Evolutionary conservation across 1,140 invertebrate species (phyloP).

Genomic region (Sesamia nonagrioides): DNA sequence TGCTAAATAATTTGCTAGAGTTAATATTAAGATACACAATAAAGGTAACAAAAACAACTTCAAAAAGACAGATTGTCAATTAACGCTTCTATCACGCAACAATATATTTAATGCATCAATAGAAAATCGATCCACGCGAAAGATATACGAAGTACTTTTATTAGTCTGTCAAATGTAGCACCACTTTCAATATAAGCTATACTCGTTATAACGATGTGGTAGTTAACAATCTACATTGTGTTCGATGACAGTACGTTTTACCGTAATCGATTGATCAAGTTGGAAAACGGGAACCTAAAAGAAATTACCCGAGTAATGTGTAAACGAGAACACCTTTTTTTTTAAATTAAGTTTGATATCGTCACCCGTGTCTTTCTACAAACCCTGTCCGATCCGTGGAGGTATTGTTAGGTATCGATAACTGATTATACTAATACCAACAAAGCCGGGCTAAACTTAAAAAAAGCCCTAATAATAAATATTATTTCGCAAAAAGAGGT

Average conservation of each 20-base stretch:
- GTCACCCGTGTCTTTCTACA: neutral
- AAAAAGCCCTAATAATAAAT: too few relatives aligned
- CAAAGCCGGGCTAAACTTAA: too few relatives aligned
- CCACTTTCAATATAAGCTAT: slow-evolving; percentile 35
- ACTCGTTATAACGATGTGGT: slow-evolving; percentile 18
- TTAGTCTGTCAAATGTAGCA: slow-evolving; percentile 37
- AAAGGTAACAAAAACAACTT: neutral
- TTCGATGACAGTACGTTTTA: slow-evolving; percentile 26
- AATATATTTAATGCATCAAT: slow-evolving; percentile 20
- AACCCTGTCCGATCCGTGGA: too few relatives aligned
- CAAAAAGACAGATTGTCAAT: neutral
- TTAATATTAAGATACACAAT: neutral
- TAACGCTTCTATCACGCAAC: slow-evolving; percentile 12
- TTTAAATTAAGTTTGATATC: slow-evolving; percentile 41
- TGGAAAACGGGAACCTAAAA: slow-evolving; percentile 21
- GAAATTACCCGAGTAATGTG: slow-evolving; percentile 32
- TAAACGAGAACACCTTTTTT: slow-evolving; percentile 11
- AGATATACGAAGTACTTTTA: slow-evolving; percentile 9
- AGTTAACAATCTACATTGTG: slow-evolving; percentile 24
- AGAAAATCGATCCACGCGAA: slow-evolving; percentile 9
- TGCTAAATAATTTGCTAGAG: neutral
- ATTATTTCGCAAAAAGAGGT: too few relatives aligned
- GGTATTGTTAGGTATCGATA: too few relatives aligned
- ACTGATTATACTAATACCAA: too few relatives aligned
- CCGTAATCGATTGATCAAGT: slow-evolving; percentile 33